Evolutionary conservation across 2,888 invertebrate species (phyloP), one percentile per base, ranked within the genome.

Genomic region (Salpingus planirostris): DNA sequence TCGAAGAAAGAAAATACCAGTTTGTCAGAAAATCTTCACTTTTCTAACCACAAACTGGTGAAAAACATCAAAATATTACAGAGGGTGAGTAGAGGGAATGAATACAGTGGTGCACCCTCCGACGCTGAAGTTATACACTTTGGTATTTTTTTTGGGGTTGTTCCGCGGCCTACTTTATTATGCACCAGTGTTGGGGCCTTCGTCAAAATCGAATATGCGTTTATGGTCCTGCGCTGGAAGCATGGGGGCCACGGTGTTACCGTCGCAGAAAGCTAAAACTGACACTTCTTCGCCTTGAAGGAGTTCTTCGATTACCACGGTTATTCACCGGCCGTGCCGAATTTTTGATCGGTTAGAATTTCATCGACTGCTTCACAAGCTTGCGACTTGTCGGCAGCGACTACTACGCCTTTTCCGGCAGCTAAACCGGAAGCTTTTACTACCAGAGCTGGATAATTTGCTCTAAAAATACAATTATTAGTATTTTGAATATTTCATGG

Each of bases 201-300:
- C 65, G 66, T 97, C 96, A 0, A 80, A 81, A 46, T 93, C 83
- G 28, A 78, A 76, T 31, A 95, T 76, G 21, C 93, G 75, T 64
- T 98, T 98, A 66, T 97, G 93, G 68, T 98, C 97, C 62, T 96
- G 96, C 0, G 91, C 82, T 0, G 95, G 87, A 2, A 89, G 76
- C 91, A 98, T 88, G 33, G 83, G 67, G 11, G 76, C 74, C 0
- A 93, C 75, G 0, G 73, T 79, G 30, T 73, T 72, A 0, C 93
- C 92, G 65, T 96, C 96, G 21, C 83, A 82, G 66, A 96, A 93
- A 1, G 87, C 88, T 35, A 96, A 67, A 5, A 84, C 75, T 3
- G 97, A 97, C 33, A 96, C 79, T 71, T 98, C 97, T 58, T 92
- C 91, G 2, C 97, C 97, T 36, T 78, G 76, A 22, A 98, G 65